Evolutionary conservation across 2,113 vertebrate genomes (phyloP).

Genomic region (Alethe castanea): DNA sequence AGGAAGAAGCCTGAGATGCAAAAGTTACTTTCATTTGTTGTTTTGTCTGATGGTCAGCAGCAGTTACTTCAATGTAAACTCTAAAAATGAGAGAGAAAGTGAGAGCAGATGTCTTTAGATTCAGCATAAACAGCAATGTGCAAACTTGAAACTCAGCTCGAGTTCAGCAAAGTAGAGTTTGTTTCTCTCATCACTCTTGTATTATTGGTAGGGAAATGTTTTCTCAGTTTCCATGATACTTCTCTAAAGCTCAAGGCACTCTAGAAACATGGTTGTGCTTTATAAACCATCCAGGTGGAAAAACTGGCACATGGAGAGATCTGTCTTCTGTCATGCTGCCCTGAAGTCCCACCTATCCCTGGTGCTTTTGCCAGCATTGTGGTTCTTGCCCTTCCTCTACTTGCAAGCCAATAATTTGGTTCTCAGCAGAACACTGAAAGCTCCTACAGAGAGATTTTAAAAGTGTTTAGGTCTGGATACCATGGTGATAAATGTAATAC

Average conservation of each 20-base stretch:
- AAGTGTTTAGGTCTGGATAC: neutral
- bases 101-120: neutral
- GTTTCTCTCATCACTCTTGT: neutral
- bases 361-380: fast-evolving
- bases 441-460: neutral
- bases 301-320: neutral
- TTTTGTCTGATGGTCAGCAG: neutral
- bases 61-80: neutral
- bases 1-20: neutral
- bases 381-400: neutral
- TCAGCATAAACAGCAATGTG: neutral
- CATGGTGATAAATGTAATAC: neutral
- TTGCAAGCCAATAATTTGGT: neutral
- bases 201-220: neutral
- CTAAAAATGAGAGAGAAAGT: neutral
- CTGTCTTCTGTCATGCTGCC: neutral
- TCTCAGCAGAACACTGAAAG: neutral
- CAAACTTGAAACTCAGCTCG: neutral
- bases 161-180: neutral
- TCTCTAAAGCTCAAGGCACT: neutral
- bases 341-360: neutral
- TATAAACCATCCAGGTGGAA: neutral
- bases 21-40: neutral
- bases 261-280: neutral
- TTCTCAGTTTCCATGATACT: neutral